phyloP scores from a whole-genome alignment of 2,797 vertebrate genomes.

The Chaenodraco wilsoni region DNA sequence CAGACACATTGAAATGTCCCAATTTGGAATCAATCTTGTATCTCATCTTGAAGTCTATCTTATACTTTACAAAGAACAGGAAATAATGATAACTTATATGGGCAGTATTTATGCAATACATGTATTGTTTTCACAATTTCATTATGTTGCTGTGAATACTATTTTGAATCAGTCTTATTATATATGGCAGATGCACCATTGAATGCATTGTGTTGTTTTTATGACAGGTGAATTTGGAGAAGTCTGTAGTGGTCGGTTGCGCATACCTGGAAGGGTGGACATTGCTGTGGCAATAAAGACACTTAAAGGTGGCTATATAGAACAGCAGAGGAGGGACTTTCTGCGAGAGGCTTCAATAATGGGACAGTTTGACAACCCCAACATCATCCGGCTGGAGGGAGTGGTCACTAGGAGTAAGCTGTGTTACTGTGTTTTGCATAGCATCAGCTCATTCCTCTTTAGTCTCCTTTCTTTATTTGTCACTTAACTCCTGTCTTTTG shows the following conservation, averaged over 20 bases:
- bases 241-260: slow-evolving; percentile 94
- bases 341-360: slow-evolving; percentile 97
- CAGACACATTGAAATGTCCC: not conserved
- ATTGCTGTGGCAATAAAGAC: slow-evolving; percentile 97
- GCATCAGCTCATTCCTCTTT: not conserved
- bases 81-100: not conserved
- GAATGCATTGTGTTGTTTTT: slow-evolving; percentile 9
- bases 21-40: too few species aligned
- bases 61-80: not conserved
- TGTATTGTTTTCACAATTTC: not conserved
- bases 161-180: not conserved
- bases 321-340: slow-evolving; percentile 94
- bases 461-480: not conserved
- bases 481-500: not conserved
- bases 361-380: slow-evolving; percentile 96
- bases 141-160: not conserved
- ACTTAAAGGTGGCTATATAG: slow-evolving; percentile 94
- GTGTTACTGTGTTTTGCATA: not conserved
- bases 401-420: slow-evolving; percentile 97
- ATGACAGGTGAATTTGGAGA: slow-evolving; percentile 95
- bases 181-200: not conserved
- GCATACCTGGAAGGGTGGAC: slow-evolving; percentile 91
- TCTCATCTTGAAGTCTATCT: too few species aligned
- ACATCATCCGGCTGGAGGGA: slow-evolving; percentile 96
- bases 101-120: not conserved